These are phyloP conservation scores for Erebia palarica DNA, from an alignment of 2,888 invertebrate genomes.

Conservation along the genomic window DNA sequence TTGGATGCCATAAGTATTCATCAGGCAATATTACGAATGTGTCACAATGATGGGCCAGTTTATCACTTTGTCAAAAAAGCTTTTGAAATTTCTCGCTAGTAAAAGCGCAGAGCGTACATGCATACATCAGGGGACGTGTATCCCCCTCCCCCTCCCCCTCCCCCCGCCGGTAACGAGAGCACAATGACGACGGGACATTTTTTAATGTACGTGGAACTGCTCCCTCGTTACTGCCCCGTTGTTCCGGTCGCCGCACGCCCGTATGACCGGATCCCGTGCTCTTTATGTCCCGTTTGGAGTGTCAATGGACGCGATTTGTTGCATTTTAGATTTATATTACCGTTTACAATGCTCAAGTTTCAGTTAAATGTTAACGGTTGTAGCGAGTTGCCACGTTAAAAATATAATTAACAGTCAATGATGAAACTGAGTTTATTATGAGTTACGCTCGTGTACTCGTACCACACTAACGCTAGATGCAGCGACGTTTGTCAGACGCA, in stretches of 20 bases:
- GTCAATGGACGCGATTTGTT: conserved; percentile 7
- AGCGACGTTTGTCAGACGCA: too few relatives aligned
- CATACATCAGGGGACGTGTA: background rate
- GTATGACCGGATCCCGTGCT: background rate
- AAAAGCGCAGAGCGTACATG: background rate
- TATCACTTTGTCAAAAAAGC: background rate
- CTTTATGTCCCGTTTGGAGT: background rate
- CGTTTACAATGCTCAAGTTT: background rate
- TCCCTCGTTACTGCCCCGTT: background rate
- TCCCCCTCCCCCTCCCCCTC: background rate
- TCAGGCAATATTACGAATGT: background rate
- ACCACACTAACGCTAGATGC: too few relatives aligned
- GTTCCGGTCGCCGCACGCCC: background rate
- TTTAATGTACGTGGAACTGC: background rate
- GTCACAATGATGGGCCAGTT: background rate
- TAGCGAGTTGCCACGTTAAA: too few relatives aligned
- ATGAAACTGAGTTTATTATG: too few relatives aligned
- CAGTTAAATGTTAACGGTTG: too few relatives aligned
- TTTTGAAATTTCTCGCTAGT: background rate
- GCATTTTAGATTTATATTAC: background rate
- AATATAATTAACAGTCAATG: too few relatives aligned
- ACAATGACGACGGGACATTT: conserved; percentile 1
- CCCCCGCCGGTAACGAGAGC: background rate
- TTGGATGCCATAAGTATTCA: background rate
- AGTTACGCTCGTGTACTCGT: too few relatives aligned